Percentiles rank a stretch among this genome's conserved stretches.
Conservation (phyloP, 2,888 invertebrate species). For the Meganola albula region DNA sequence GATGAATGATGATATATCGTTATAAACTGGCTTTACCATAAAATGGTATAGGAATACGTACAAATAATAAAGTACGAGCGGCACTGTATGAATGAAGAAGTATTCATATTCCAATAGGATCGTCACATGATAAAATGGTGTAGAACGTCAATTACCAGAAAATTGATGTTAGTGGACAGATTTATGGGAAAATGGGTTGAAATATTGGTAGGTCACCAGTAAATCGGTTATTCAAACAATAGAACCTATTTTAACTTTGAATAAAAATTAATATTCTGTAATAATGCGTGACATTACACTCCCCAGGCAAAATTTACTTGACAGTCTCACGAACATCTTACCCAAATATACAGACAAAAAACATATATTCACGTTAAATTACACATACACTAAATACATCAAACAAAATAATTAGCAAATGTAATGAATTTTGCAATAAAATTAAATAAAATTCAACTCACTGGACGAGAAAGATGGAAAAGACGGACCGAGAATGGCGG, state of each 20-base stretch:
- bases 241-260: no score
- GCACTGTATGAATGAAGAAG: no score
- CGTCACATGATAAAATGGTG: no score
- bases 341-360: constrained; percentile 32
- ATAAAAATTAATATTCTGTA: constrained; percentile 18
- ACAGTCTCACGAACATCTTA: constrained; percentile 49
- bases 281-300: constrained; percentile 38
- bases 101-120: no score
- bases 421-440: constrained; percentile 27
- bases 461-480: constrained; percentile 70
- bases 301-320: constrained; percentile 33
- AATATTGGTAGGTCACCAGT: no score
- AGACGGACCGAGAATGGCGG: constrained; percentile 74
- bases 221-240: no score
- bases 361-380: constrained; percentile 35
- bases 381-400: constrained; percentile 47
- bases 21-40: neutral
- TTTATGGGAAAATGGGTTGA: no score
- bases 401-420: constrained; percentile 31
- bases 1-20: no score
- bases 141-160: no score
- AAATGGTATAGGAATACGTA: constrained; percentile 10
- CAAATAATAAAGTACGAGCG: no score
- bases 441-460: constrained; percentile 60
- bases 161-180: no score